A percentile compares a stretch with the other conserved stretches of the same genome.
Evolutionary conservation across 2,797 vertebrate genomes (phyloP).

Genomic region (Danio tinwini): DNA sequence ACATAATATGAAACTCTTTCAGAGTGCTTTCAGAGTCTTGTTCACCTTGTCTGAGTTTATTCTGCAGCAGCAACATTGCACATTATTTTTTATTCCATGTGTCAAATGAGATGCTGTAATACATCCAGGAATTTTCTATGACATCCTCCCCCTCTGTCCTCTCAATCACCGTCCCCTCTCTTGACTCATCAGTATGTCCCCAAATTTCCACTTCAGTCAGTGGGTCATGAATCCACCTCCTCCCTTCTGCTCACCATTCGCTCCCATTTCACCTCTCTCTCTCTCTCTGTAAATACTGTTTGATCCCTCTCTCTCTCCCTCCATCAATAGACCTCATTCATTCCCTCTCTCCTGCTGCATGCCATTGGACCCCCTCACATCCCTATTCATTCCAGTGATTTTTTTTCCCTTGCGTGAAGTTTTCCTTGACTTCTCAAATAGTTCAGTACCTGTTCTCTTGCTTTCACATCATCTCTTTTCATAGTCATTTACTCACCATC

Average conservation of each 20-base stretch:
- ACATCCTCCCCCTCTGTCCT: slow-evolving; percentile 6
- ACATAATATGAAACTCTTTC: no score
- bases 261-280: neutral
- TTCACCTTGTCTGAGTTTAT: no score
- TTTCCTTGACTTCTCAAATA: slow-evolving; percentile 43
- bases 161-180: slow-evolving; percentile 4
- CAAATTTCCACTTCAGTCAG: slow-evolving; percentile 39
- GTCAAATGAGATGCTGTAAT: neutral
- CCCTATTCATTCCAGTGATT: slow-evolving; percentile 57
- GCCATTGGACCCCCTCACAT: slow-evolving; percentile 35
- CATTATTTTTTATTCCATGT: neutral
- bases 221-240: slow-evolving; percentile 45
- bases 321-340: slow-evolving; percentile 57
- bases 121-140: neutral
- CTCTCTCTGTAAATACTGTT: slow-evolving; percentile 58
- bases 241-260: slow-evolving; percentile 20
- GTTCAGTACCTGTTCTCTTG: slow-evolving; percentile 33
- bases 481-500: neutral
- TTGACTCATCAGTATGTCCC: slow-evolving; percentile 57
- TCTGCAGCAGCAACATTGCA: no score
- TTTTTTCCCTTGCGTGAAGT: slow-evolving; percentile 42
- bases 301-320: slow-evolving; percentile 47
- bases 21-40: no score
- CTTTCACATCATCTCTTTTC: slow-evolving; percentile 45
- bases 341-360: slow-evolving; percentile 49